Percentiles rank a stretch among this genome's conserved stretches.
These are phyloP conservation scores for Lophochroa leadbeateri DNA, from an alignment of 2,113 vertebrate species.

Conservation along the genomic window DNA sequence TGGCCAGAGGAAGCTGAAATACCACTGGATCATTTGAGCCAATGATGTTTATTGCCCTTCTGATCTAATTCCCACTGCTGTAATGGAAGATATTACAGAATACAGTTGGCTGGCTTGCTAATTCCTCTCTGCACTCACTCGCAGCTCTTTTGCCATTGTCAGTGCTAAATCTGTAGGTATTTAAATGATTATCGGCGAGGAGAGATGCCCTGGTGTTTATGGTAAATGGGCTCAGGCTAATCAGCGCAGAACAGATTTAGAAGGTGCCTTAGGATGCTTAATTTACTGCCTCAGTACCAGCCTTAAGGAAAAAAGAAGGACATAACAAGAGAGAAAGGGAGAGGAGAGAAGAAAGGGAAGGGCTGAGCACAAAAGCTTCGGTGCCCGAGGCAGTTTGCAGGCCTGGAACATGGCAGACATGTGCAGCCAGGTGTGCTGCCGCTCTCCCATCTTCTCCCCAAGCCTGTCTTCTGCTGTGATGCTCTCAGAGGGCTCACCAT, in stretches of 20 bases:
- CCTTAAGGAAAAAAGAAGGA: neutral
- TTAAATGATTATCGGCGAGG: constrained; percentile 55
- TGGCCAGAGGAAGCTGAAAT: constrained; percentile 48
- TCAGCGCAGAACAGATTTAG: constrained; percentile 73
- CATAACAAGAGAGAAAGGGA: neutral
- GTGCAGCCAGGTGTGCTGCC: constrained; percentile 29
- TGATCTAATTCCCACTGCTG: constrained; percentile 56
- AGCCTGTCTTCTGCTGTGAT: neutral
- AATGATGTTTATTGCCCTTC: constrained; percentile 66
- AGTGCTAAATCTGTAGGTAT: constrained; percentile 60
- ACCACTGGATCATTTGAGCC: constrained; percentile 32
- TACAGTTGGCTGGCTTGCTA: constrained; percentile 46
- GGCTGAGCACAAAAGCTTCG: constrained; percentile 8
- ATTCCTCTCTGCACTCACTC: constrained; percentile 46
- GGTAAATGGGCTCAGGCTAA: constrained; percentile 59
- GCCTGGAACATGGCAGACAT: neutral
- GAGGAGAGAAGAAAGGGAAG: neutral
- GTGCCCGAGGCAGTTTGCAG: neutral
- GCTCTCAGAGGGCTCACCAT: neutral
- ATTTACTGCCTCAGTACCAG: constrained; percentile 60
- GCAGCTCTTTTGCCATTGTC: constrained; percentile 26
- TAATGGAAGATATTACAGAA: constrained; percentile 57
- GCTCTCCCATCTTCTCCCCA: neutral
- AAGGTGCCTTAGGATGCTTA: constrained; percentile 68
- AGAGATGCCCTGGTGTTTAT: constrained; percentile 57